Percentiles rank a stretch among this genome's conserved stretches.
Conservation (phyloP, 2,888 invertebrate species). For the Lumbricus terrestris region DNA sequence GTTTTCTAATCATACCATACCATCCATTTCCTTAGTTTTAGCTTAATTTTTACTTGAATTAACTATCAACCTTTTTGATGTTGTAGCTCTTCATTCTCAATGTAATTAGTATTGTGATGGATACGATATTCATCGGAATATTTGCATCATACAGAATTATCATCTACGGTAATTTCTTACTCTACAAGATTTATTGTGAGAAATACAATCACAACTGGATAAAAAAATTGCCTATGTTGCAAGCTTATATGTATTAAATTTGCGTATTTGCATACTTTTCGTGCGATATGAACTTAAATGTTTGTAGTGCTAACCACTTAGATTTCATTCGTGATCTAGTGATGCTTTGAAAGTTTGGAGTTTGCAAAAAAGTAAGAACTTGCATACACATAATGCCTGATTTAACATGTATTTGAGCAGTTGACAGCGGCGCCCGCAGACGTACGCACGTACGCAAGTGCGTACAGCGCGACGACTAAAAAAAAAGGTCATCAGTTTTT, state of each 20-base stretch:
- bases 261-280: not conserved
- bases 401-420: too few relatives aligned
- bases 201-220: not conserved
- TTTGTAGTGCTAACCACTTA: not conserved
- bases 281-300: not conserved
- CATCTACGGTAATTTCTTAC: not conserved
- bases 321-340: not conserved
- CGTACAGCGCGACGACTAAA: too few relatives aligned
- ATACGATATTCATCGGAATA: not conserved
- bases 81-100: not conserved
- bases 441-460: too few relatives aligned
- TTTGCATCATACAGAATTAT: not conserved
- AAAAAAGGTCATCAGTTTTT: too few relatives aligned
- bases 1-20: not conserved
- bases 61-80: not conserved
- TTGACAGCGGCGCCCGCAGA: too few relatives aligned
- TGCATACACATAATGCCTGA: not conserved
- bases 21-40: not conserved
- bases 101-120: constrained; percentile 3
- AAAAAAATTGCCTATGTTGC: not conserved
- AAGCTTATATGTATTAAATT: not conserved
- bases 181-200: not conserved
- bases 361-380: not conserved
- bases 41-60: too few relatives aligned
- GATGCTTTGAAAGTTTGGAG: not conserved